phyloP scores from a whole-genome alignment of 2,113 vertebrate genomes.

The Leucosticte australis region DNA sequence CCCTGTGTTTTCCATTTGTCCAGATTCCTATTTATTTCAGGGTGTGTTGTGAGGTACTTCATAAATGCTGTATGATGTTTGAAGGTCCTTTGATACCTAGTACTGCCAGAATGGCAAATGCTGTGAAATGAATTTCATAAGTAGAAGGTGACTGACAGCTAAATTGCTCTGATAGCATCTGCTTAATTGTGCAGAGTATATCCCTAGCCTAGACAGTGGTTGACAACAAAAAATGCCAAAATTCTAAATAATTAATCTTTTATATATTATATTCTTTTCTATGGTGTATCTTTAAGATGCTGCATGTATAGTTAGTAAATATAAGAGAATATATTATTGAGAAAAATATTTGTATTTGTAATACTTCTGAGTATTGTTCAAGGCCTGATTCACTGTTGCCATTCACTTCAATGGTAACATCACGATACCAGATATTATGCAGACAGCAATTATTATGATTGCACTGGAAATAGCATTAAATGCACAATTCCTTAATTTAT shows the following conservation, averaged over 20 bases:
- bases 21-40: not conserved
- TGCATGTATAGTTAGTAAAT: not conserved
- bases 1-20: not conserved
- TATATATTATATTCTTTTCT: not conserved
- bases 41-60: not conserved
- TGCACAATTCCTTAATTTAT: not conserved
- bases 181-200: not conserved
- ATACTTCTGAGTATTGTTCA: not conserved
- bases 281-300: not conserved
- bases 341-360: not conserved
- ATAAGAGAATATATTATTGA: not conserved
- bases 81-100: not conserved
- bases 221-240: not conserved
- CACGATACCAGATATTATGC: not conserved
- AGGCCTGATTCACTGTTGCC: not conserved
- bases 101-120: not conserved
- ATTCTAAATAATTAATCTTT: not conserved
- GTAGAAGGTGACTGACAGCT: not conserved
- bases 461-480: not conserved
- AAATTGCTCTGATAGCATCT: not conserved
- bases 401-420: not conserved
- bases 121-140: not conserved
- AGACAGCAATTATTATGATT: not conserved
- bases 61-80: not conserved
- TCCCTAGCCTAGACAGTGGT: not conserved